Evolutionary conservation across 2,888 invertebrate species (phyloP), one percentile per base, ranked within the genome.

Genomic region (Balanococcus diminutus): DNA sequence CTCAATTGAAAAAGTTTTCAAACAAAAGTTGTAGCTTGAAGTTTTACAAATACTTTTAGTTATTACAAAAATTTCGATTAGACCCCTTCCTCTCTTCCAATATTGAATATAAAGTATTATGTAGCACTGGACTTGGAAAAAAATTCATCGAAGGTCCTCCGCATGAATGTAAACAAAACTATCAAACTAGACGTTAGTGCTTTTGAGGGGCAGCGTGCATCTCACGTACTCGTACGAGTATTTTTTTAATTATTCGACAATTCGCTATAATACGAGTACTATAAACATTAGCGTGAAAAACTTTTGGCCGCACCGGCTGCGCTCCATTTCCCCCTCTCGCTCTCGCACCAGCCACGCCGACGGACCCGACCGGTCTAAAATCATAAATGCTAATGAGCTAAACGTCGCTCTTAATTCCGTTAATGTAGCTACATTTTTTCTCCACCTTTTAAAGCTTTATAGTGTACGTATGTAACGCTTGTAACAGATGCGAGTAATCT

Each of bases 241-340:
- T 67, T 75, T 75, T n/a, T 75, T 75, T 75, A 75, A 75, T 75
- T 75, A 75, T 75, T 75, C 75, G 75, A 75, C 75, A 75, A 75
- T 75, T 75, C 36, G 75, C 32, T 1, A 75, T 19, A 22, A 8
- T 51, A 19, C 42, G 42, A 9, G 14, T 28, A 19, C 11, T n/a
- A n/a, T n/a, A n/a, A n/a, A n/a, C n/a, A n/a, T n/a, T n/a, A n/a
- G 75, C n/a, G 72, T 22, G 72, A 32, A 75, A 75, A 75, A 75
- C 25, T 75, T 75, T 75, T 75, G 32, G n/a, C 32, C 19, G n/a
- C 14, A 2, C 1, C 14, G 42, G 11, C 42, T 42, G 42, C 42
- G 42, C 14, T n/a, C n/a, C n/a, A n/a, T n/a, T n/a, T n/a, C n/a
- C n/a, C 36, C 36, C 36, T 36, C 36, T 36, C 36, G 42, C 3